phyloP scores from a whole-genome alignment of 2,888 invertebrate genomes.

The Tenthredo distinguenda region DNA sequence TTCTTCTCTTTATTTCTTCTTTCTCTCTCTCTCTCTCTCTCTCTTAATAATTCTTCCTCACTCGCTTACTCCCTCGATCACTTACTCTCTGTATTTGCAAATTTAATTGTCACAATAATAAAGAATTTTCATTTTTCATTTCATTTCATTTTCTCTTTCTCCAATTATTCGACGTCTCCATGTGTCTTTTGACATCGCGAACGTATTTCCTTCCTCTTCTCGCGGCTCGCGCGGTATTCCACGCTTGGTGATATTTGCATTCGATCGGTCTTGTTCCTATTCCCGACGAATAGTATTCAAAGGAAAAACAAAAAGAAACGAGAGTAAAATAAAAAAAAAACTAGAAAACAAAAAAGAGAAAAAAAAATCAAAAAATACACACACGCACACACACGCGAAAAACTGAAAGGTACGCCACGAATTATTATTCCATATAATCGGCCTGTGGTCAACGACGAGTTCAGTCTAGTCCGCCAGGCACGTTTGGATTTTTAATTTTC shows the following conservation, averaged over 20 bases:
- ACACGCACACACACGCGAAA: not conserved
- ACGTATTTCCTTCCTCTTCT: too few relatives aligned
- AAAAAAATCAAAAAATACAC: too few relatives aligned
- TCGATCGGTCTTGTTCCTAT: too few relatives aligned
- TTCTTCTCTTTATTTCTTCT: not conserved
- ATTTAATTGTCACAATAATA: too few relatives aligned
- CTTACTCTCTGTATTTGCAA: too few relatives aligned
- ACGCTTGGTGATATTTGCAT: too few relatives aligned
- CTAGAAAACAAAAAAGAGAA: not conserved
- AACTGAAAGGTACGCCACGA: constrained; percentile 19
- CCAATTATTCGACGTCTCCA: not conserved
- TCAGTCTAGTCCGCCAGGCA: constrained; percentile 47
- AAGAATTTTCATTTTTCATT: too few relatives aligned
- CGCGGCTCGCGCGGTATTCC: too few relatives aligned
- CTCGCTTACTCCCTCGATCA: too few relatives aligned
- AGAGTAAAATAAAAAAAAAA: not conserved
- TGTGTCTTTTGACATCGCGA: not conserved
- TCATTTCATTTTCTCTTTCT: not conserved
- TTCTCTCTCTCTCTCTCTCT: not conserved
- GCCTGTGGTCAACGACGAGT: constrained; percentile 42
- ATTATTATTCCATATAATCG: constrained; percentile 21
- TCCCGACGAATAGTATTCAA: too few relatives aligned
- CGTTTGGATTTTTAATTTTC: constrained; percentile 40
- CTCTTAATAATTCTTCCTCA: too few relatives aligned
- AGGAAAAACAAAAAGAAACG: not conserved